Percentiles rank a stretch among this genome's conserved stretches.
phyloP scores from a whole-genome alignment of 2,888 invertebrate genomes.

The Netelia melanura region DNA sequence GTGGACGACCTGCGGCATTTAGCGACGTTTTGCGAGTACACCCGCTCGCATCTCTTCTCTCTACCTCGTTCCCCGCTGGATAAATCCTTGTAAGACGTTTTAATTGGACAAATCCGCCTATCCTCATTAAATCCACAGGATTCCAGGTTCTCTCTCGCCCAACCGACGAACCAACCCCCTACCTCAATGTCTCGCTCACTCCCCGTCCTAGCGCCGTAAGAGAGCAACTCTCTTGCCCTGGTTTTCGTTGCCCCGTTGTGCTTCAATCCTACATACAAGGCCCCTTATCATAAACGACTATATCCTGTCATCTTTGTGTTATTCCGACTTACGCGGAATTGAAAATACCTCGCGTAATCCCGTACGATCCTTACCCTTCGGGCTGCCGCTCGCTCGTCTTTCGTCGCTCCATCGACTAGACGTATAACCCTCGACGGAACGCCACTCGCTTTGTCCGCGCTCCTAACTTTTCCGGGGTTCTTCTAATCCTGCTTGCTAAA shows the following conservation, averaged over 20 bases:
- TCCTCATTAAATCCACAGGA: slow-evolving; percentile 84
- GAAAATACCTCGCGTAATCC: slow-evolving; percentile 76
- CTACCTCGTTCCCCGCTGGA: slow-evolving; percentile 69
- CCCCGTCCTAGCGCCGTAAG: slow-evolving; percentile 28
- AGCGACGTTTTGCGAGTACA: slow-evolving; percentile 69
- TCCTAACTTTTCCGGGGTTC: no score
- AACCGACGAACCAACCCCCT: slow-evolving; percentile 63
- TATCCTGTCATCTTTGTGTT: slow-evolving; percentile 82
- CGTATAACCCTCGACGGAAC: neutral
- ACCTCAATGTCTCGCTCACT: slow-evolving; percentile 32
- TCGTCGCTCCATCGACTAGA: slow-evolving; percentile 21
- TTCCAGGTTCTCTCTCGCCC: slow-evolving; percentile 64
- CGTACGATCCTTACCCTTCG: slow-evolving; percentile 62
- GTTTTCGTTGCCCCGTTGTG: slow-evolving; percentile 11
- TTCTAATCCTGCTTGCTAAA: slow-evolving; percentile 4
- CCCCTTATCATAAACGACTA: slow-evolving; percentile 74
- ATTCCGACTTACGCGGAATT: slow-evolving; percentile 79
- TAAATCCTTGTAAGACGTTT: slow-evolving; percentile 85
- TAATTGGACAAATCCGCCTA: slow-evolving; percentile 85
- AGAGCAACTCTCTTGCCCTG: slow-evolving; percentile 6
- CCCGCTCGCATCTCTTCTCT: slow-evolving; percentile 49
- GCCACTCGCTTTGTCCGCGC: slow-evolving; percentile 24
- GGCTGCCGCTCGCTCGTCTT: slow-evolving; percentile 16
- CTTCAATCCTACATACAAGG: slow-evolving; percentile 44
- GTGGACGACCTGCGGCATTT: slow-evolving; percentile 55